Evolutionary conservation across 2,797 vertebrate genomes (phyloP).

Genomic region (Dermochelys coriacea): DNA sequence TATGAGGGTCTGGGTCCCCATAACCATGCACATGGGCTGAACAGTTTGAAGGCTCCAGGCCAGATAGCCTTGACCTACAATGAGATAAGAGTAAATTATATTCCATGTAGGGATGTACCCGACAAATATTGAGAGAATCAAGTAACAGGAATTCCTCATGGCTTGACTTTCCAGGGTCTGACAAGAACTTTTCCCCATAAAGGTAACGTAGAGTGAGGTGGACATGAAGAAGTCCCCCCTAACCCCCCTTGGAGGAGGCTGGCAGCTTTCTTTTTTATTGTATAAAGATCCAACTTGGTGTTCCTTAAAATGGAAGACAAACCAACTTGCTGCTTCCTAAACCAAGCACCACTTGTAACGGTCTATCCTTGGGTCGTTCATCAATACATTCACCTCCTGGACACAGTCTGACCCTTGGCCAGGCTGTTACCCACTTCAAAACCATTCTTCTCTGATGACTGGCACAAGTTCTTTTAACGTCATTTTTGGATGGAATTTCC

Average conservation of each 20-base stretch:
- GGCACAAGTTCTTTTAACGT: not conserved
- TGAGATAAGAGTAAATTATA: not conserved
- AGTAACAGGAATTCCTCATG: not conserved
- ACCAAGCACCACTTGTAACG: not conserved
- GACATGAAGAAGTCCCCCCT: not conserved
- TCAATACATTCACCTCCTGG: not conserved
- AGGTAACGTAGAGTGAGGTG: fast-evolving
- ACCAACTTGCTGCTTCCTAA: not conserved
- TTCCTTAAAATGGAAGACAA: not conserved
- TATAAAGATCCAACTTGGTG: not conserved
- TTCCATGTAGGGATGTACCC: not conserved
- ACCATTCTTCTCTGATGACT: not conserved
- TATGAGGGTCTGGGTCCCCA: not conserved
- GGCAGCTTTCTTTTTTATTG: not conserved
- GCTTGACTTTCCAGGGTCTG: not conserved
- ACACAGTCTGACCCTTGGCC: not conserved
- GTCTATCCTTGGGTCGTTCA: not conserved
- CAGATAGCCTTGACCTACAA: not conserved
- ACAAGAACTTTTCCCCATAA: not conserved
- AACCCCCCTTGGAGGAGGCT: not conserved
- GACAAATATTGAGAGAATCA: not conserved
- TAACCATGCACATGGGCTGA: not conserved
- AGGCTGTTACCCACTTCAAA: not conserved
- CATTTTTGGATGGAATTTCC: not conserved
- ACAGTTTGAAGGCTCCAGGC: not conserved